These are phyloP conservation scores for Papilio machaon DNA, from an alignment of 1,140 invertebrate genomes.

Conservation along the genomic window DNA sequence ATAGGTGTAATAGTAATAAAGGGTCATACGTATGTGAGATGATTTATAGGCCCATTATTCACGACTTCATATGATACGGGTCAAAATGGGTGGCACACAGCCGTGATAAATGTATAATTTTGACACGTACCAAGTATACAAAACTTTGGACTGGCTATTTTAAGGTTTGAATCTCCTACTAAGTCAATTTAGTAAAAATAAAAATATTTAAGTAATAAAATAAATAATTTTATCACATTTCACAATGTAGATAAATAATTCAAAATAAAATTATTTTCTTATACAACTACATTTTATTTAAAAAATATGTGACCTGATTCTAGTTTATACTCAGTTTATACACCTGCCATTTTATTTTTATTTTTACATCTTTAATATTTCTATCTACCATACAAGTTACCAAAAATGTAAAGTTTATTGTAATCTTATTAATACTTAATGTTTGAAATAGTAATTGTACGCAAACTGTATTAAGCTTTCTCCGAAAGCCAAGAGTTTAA, in stretches of 20 bases:
- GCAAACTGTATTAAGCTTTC: neutral
- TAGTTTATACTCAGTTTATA: too few relatives aligned
- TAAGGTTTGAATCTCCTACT: neutral
- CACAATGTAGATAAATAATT: too few relatives aligned
- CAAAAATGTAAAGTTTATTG: neutral
- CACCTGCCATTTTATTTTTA: too few relatives aligned
- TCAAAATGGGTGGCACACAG: constrained; percentile 26
- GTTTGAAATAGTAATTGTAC: neutral
- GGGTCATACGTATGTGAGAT: constrained; percentile 23
- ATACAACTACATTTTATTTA: too few relatives aligned
- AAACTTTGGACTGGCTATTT: neutral
- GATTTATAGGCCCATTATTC: constrained; percentile 34
- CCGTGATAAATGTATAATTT: constrained; percentile 26
- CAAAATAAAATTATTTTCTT: too few relatives aligned
- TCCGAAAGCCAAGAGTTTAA: neutral
- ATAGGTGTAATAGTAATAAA: constrained; percentile 29
- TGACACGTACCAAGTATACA: constrained; percentile 11
- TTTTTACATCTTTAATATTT: too few relatives aligned
- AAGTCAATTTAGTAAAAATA: neutral
- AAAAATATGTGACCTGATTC: too few relatives aligned
- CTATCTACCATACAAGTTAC: too few relatives aligned
- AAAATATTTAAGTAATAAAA: neutral
- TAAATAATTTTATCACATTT: too few relatives aligned
- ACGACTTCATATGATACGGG: constrained; percentile 34
- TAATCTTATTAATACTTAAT: neutral